A percentile compares a stretch with the other conserved stretches of the same genome.
phyloP scores from a whole-genome alignment of 2,113 vertebrate genomes.

The Colaptes auratus region DNA sequence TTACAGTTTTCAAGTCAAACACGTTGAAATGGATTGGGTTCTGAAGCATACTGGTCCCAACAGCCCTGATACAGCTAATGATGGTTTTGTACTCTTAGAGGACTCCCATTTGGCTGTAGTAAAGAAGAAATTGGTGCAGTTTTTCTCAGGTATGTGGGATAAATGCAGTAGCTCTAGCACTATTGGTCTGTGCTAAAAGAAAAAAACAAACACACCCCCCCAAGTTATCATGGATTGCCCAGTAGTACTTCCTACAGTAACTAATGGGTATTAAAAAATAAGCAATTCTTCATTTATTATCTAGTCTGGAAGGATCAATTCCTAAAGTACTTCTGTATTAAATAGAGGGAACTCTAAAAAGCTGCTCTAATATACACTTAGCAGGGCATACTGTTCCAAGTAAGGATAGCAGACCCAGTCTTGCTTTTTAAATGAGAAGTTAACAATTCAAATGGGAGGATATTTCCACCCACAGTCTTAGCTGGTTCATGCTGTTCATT shows the following conservation, averaged over 20 bases:
- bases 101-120: conserved; percentile 98
- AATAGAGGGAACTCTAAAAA: neutral
- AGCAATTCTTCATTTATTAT: neutral
- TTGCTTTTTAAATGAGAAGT: neutral
- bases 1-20: conserved; percentile 98
- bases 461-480: neutral
- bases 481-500: neutral
- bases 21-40: conserved; percentile 99
- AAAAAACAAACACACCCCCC: neutral
- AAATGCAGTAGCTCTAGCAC: conserved; percentile 60
- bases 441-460: neutral
- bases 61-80: conserved; percentile 94
- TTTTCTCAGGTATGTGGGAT: conserved; percentile 93
- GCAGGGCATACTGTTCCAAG: neutral
- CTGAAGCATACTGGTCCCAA: conserved; percentile 99
- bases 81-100: conserved; percentile 95
- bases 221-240: conserved; percentile 11
- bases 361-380: neutral
- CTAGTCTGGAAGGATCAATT: neutral
- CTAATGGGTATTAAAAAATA: neutral
- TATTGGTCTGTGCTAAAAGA: conserved; percentile 46
- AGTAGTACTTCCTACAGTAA: conserved; percentile 14
- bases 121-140: conserved; percentile 99
- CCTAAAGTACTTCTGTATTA: neutral
- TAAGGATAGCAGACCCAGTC: neutral